Percentiles rank a stretch among this genome's conserved stretches.
These are phyloP conservation scores for Chironomus tentans DNA, from an alignment of 2,888 invertebrate genomes.

Conservation along the genomic window DNA sequence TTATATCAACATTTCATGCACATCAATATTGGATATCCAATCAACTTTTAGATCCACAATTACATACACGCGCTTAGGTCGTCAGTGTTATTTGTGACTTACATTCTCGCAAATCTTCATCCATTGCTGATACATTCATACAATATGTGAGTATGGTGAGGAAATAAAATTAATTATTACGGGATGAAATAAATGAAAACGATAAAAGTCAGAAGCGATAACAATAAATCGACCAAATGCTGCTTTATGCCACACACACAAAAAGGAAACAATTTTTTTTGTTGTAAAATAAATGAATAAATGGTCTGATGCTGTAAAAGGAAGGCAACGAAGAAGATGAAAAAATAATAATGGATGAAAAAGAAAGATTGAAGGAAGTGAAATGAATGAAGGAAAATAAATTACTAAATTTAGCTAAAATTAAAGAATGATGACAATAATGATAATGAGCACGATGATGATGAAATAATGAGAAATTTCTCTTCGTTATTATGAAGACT, in stretches of 20 bases:
- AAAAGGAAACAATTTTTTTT: neutral
- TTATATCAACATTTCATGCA: too few species aligned
- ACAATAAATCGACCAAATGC: slow-evolving; percentile 7
- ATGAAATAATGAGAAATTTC: neutral
- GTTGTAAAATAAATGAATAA: too few species aligned
- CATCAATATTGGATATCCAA: too few species aligned
- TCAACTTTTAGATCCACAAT: too few species aligned
- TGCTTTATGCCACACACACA: neutral
- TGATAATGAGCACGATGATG: neutral
- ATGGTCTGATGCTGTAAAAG: too few species aligned
- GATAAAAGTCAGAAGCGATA: slow-evolving; percentile 22
- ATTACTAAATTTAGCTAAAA: neutral
- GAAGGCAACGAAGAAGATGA: neutral
- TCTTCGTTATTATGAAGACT: too few species aligned
- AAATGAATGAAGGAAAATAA: neutral
- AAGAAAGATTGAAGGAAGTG: neutral
- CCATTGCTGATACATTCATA: too few species aligned
- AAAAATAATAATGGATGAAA: neutral
- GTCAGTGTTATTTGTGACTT: too few species aligned
- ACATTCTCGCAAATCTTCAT: too few species aligned
- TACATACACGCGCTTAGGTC: too few species aligned
- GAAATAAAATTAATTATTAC: slow-evolving; percentile 24
- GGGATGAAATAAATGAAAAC: slow-evolving; percentile 22
- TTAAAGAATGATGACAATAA: neutral
- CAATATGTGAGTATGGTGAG: neutral